phyloP scores from a whole-genome alignment of 1,140 invertebrate species.

The Pseudomyrmex dendroicus region DNA sequence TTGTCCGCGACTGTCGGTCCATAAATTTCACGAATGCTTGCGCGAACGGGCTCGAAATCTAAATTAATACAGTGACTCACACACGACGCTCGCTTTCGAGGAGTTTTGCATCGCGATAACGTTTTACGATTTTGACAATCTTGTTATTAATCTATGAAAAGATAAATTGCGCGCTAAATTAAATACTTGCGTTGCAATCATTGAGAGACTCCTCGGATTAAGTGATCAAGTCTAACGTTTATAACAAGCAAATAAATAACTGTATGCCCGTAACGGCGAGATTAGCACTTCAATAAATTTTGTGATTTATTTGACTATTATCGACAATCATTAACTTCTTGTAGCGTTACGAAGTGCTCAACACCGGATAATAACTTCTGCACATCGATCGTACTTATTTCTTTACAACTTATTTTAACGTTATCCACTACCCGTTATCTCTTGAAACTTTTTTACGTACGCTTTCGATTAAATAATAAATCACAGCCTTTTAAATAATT shows the following conservation, averaged over 20 bases:
- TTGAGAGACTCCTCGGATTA: slow-evolving; percentile 16
- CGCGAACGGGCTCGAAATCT: neutral
- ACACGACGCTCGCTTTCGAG: neutral
- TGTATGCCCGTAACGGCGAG: neutral
- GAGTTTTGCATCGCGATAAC: slow-evolving; percentile 2
- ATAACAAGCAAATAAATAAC: slow-evolving; percentile 8
- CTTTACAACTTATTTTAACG: neutral
- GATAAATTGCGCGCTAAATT: slow-evolving; percentile 30
- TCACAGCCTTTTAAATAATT: neutral
- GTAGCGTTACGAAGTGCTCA: neutral
- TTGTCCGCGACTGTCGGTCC: neutral
- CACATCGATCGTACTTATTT: neutral
- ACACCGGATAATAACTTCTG: neutral
- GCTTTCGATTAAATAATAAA: neutral
- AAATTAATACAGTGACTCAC: slow-evolving; percentile 8
- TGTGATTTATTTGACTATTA: slow-evolving; percentile 34
- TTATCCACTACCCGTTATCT: neutral
- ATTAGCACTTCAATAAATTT: slow-evolving; percentile 40
- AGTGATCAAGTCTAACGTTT: neutral
- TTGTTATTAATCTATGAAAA: neutral
- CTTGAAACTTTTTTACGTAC: neutral
- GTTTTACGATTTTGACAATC: slow-evolving; percentile 28
- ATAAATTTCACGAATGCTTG: no score
- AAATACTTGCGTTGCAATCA: neutral
- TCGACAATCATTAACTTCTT: neutral